These are phyloP conservation scores for Ornithoptera alexandrae DNA, from an alignment of 2,888 invertebrate species.

Conservation along the genomic window DNA sequence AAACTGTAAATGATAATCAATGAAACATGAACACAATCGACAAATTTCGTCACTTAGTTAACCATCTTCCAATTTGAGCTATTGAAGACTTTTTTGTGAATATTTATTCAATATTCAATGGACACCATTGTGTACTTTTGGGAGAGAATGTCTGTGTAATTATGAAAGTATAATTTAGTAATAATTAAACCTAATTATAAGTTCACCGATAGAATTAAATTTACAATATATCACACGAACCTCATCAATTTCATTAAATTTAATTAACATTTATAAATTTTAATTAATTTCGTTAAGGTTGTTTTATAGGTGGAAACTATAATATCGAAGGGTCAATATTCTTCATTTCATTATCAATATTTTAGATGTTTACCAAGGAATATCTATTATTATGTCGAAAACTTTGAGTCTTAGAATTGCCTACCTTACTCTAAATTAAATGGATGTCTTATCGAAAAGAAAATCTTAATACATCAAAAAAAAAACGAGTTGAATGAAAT, in stretches of 20 bases:
- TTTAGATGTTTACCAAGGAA: constrained; percentile 30
- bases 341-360: constrained; percentile 4
- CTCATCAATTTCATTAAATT: constrained; percentile 42
- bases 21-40: too few species aligned
- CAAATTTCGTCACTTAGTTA: too few species aligned
- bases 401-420: neutral
- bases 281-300: constrained; percentile 28
- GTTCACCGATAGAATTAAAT: constrained; percentile 58
- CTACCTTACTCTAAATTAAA: constrained; percentile 9
- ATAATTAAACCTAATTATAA: constrained; percentile 31
- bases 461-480: constrained; percentile 16
- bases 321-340: neutral
- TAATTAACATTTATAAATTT: constrained; percentile 16
- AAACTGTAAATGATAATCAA: neutral
- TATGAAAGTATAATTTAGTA: constrained; percentile 35
- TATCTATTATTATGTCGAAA: too few species aligned
- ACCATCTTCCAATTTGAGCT: too few species aligned
- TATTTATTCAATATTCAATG: too few species aligned
- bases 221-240: constrained; percentile 76
- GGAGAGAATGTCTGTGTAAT: constrained; percentile 46
- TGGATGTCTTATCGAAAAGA: neutral
- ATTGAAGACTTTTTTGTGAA: too few species aligned
- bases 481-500: neutral
- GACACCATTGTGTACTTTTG: constrained; percentile 58
- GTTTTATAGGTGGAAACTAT: constrained; percentile 35